These are phyloP conservation scores for Tragelaphus imberbis DNA, from an alignment of 2,113 vertebrate species.

Conservation along the genomic window DNA sequence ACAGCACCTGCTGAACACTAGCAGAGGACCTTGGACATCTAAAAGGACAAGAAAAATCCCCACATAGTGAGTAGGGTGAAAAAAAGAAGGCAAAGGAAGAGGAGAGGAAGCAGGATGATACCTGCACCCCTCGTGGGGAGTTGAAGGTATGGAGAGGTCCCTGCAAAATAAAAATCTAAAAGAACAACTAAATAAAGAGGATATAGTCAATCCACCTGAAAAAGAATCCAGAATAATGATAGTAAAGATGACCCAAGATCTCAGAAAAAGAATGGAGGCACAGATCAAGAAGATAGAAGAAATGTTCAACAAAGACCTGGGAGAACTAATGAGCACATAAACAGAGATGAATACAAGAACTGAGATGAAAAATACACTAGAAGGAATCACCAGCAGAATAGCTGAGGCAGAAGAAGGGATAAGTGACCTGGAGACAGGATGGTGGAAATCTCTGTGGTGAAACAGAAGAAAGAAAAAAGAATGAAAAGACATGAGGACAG, in stretches of 20 bases:
- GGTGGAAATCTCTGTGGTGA: not conserved
- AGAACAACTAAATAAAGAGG: not conserved
- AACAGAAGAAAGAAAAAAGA: not conserved
- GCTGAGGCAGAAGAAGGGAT: not conserved
- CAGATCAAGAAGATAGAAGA: not conserved
- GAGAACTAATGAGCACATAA: not conserved
- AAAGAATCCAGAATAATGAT: not conserved
- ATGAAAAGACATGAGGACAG: not conserved
- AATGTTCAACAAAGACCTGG: not conserved
- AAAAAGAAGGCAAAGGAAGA: not conserved
- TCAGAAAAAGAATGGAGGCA: not conserved
- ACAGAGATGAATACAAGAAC: not conserved
- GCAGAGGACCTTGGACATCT: not conserved
- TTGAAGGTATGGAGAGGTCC: not conserved
- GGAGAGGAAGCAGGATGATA: not conserved
- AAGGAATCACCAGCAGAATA: not conserved
- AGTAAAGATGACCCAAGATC: not conserved
- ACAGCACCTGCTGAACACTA: not conserved
- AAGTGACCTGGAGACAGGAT: not conserved
- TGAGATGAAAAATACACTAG: not conserved
- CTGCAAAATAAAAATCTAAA: not conserved
- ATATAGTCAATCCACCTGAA: not conserved
- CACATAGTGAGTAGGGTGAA: not conserved
- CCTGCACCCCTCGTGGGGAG: not conserved
- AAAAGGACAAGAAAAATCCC: not conserved